Percentiles rank a stretch among this genome's conserved stretches.
Conservation (phyloP, 2,888 invertebrate genomes). For the Aspidiotus rigidus region DNA sequence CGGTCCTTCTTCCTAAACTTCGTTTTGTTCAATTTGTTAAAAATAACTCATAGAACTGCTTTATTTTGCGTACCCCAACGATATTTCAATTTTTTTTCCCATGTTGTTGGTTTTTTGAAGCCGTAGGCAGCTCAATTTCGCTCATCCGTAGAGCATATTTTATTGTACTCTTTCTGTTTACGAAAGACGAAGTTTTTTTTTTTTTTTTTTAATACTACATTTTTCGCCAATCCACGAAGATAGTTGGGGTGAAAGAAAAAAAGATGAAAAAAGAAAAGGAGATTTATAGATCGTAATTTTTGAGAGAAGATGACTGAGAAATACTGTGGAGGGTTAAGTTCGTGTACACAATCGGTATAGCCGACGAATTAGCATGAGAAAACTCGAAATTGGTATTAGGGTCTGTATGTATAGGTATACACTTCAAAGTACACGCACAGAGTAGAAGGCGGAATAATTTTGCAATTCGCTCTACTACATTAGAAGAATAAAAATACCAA, state of each 20-base stretch:
- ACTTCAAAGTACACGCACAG: too few relatives aligned
- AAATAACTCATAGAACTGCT: too few relatives aligned
- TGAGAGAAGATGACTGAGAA: slow-evolving; percentile 29
- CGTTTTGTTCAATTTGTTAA: too few relatives aligned
- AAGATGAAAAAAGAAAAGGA: slow-evolving; percentile 9
- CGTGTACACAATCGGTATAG: slow-evolving; percentile 16
- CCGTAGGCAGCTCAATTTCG: background rate
- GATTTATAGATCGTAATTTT: slow-evolving; percentile 28
- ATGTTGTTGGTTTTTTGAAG: too few relatives aligned
- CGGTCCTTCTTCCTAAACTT: too few relatives aligned
- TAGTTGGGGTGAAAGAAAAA: slow-evolving; percentile 6
- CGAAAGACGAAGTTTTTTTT: slow-evolving; percentile 13
- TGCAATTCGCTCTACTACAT: slow-evolving; percentile 11
- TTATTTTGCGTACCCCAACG: too few relatives aligned
- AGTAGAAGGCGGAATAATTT: slow-evolving; percentile 25
- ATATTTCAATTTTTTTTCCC: too few relatives aligned
- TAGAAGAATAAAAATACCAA: slow-evolving; percentile 18
- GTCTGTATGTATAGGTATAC: slow-evolving; percentile 5
- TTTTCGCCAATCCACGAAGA: background rate
- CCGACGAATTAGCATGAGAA: slow-evolving; percentile 31
- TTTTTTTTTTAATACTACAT: slow-evolving; percentile 5
- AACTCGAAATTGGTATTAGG: slow-evolving; percentile 16
- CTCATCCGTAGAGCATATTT: slow-evolving; percentile 27
- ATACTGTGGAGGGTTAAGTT: slow-evolving; percentile 15
- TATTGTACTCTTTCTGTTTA: slow-evolving; percentile 15